Evolutionary conservation across 2,113 vertebrate genomes (phyloP).

Genomic region (Leptosomus discolor): DNA sequence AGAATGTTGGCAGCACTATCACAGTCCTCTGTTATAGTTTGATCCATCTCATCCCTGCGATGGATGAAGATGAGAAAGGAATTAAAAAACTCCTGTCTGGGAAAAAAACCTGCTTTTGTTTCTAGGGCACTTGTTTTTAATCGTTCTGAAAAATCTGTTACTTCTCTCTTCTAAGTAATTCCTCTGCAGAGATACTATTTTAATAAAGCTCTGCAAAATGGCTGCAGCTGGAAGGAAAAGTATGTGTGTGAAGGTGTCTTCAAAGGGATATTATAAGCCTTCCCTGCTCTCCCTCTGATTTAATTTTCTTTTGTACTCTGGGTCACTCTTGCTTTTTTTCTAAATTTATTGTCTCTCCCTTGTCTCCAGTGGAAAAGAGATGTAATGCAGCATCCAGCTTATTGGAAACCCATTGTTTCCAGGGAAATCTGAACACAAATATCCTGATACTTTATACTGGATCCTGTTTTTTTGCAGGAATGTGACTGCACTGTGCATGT

Average conservation of each 20-base stretch:
- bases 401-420: conserved; percentile 12
- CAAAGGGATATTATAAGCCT: conserved; percentile 19
- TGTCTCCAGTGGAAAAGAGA: background rate
- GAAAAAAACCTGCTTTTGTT: background rate
- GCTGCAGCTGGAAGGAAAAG: background rate
- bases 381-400: conserved; percentile 26
- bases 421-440: background rate
- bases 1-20: background rate
- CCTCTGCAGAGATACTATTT: conserved; percentile 25
- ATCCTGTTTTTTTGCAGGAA: background rate
- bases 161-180: background rate
- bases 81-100: background rate
- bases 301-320: conserved; percentile 9
- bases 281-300: background rate
- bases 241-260: background rate
- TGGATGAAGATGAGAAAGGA: background rate
- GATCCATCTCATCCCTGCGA: background rate
- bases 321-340: conserved; percentile 17
- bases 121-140: background rate
- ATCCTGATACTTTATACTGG: background rate
- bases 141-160: background rate
- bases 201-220: conserved; percentile 55
- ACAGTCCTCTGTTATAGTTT: background rate
- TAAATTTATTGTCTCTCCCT: conserved; percentile 18
- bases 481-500: background rate